Evolutionary conservation across 2,113 vertebrate species (phyloP), one percentile per base, ranked within the genome.

Genomic region (Mohoua ochrocephala): DNA sequence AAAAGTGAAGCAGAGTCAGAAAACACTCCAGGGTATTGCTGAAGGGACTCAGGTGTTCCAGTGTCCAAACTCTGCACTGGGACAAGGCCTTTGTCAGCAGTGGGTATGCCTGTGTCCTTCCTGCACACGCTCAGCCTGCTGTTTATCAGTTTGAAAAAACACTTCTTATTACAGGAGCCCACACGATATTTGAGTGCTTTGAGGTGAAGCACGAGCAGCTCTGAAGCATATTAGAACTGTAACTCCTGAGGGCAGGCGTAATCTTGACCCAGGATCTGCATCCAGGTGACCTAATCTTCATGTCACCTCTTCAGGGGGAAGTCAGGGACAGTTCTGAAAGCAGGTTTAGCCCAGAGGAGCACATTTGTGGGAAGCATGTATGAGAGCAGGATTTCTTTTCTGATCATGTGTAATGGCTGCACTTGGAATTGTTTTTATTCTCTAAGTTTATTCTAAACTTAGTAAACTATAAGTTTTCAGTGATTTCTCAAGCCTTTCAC

Each of bases 341-440:
- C 79, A 96, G 69, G 39, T 91, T 84, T 85, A 96, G 75, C 95
- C 91, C 84, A 83, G 91, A 89, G 92, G 44, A 87, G 56, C 11
- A 6, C 31, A 45, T 50, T 20, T 85, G 45, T 91, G 17, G 14
- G 28, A 86, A 80, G 10, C 6, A 3, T 2, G 0, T 35, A 42
- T 28, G 24, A 70, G 35, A 89, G 6, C 0, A 3, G 33, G 39
- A 68, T 83, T 89, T 65, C 49, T 91, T 82, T 81, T 61, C 44
- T 73, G 23, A 42, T 57, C n/a, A 9, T 4, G 10, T 82, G 54
- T 71, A 90, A 74, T 37, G 27, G 24, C 23, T 73, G 23, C 17
- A 70, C 31, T 80, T 70, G 10, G 4, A 80, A 71, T 42, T 76
- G 44, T 31, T 89, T 81, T 37, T 79, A 13, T 54, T 65, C 15